These are phyloP conservation scores for Enteromius unitaeniatus DNA, from an alignment of 2,797 vertebrate species.

Conservation along the genomic window DNA sequence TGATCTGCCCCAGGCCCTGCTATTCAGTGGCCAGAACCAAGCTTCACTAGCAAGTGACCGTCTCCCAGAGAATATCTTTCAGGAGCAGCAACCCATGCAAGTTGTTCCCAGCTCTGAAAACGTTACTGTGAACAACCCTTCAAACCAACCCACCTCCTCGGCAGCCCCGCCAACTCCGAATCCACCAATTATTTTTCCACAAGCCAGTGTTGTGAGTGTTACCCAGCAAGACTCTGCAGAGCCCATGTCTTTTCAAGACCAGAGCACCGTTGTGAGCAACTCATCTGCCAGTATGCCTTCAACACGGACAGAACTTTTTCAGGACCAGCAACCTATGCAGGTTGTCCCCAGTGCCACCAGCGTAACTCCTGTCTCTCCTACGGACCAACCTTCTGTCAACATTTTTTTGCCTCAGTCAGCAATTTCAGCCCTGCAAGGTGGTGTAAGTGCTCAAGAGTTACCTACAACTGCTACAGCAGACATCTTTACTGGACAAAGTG, in stretches of 20 bases:
- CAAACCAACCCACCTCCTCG: slow-evolving; percentile 66
- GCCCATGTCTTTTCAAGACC: slow-evolving; percentile 85
- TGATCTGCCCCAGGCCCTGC: slow-evolving; percentile 80
- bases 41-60: slow-evolving; percentile 70
- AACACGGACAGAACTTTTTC: slow-evolving; percentile 81
- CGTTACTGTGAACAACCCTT: slow-evolving; percentile 72
- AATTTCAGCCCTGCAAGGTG: slow-evolving; percentile 88
- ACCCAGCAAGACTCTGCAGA: slow-evolving; percentile 79
- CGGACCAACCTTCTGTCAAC: slow-evolving; percentile 76
- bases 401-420: slow-evolving; percentile 92
- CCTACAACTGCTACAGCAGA: slow-evolving; percentile 78
- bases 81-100: slow-evolving; percentile 94
- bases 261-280: slow-evolving; percentile 74
- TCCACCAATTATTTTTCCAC: slow-evolving; percentile 81
- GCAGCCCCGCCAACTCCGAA: slow-evolving; percentile 79
- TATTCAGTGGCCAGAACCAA: slow-evolving; percentile 82
- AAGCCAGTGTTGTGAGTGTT: slow-evolving; percentile 74
- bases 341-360: slow-evolving; percentile 84
- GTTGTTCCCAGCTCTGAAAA: slow-evolving; percentile 86
- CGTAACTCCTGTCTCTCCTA: slow-evolving; percentile 79
- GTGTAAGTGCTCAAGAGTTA: slow-evolving; percentile 88
- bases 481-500: slow-evolving; percentile 89
- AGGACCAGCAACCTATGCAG: slow-evolving; percentile 83
- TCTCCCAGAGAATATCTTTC: slow-evolving; percentile 88
- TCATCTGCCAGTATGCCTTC: slow-evolving; percentile 74